Percentiles rank a stretch among this genome's conserved stretches.
Conservation (phyloP, 2,888 invertebrate species). For the Phania funesta region DNA sequence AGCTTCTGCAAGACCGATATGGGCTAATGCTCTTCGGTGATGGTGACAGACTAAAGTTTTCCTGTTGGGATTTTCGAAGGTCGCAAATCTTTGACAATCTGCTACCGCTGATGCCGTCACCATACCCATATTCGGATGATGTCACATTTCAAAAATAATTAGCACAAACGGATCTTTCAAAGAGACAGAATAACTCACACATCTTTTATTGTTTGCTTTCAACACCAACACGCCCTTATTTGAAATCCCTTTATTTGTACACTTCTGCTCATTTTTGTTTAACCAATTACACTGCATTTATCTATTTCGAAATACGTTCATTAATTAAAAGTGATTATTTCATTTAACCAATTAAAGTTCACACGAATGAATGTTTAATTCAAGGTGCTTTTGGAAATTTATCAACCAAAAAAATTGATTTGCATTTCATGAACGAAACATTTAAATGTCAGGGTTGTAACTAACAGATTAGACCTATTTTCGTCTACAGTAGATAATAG, state of each 20-base stretch:
- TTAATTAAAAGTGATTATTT: conserved; percentile 31
- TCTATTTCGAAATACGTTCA: background rate
- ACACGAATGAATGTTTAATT: conserved; percentile 37
- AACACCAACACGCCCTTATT: background rate
- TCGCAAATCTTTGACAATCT: no score
- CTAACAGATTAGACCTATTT: background rate
- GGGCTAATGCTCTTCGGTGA: no score
- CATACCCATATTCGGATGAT: no score
- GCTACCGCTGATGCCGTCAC: no score
- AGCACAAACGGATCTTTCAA: no score
- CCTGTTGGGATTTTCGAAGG: no score
- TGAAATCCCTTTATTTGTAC: background rate
- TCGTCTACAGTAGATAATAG: no score
- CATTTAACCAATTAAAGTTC: conserved; percentile 34
- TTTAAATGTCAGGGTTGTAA: conserved; percentile 16
- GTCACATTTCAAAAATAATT: no score
- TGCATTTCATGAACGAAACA: background rate
- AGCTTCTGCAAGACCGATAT: no score
- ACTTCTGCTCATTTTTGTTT: background rate
- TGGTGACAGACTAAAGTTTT: no score
- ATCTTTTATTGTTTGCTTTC: no score
- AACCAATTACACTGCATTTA: conserved; percentile 26
- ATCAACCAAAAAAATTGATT: background rate
- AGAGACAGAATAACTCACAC: no score
- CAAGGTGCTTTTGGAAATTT: conserved; percentile 26